Conservation (phyloP, 2,797 vertebrate genomes). For the Manis javanica region DNA sequence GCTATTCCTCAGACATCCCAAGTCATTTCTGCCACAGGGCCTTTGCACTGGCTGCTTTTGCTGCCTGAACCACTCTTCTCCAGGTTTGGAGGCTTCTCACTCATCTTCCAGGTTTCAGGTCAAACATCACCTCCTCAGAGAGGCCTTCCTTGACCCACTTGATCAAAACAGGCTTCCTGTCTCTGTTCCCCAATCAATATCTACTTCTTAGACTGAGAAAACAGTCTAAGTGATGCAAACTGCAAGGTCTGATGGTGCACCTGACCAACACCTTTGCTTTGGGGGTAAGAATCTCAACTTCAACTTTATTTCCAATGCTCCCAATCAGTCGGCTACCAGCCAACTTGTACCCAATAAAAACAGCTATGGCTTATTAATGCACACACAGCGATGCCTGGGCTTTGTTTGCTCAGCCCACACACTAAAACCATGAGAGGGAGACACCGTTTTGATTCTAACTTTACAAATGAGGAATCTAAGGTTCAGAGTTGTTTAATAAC, state of each 20-base stretch:
- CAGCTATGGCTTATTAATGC: not conserved
- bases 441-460: not conserved
- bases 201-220: not conserved
- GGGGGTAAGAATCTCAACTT: not conserved
- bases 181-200: conserved; percentile 23
- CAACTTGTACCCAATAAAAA: not conserved
- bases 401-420: not conserved
- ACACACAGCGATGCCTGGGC: not conserved
- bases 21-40: not conserved
- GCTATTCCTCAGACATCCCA: not conserved
- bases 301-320: not conserved
- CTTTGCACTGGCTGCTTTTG: not conserved
- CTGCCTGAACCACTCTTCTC: not conserved
- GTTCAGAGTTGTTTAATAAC: not conserved
- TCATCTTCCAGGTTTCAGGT: not conserved
- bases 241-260: not conserved
- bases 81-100: not conserved
- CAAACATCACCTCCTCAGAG: not conserved
- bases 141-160: not conserved
- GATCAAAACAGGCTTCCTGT: conserved; percentile 27
- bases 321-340: not conserved
- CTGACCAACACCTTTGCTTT: not conserved
- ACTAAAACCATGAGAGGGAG: not conserved
- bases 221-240: not conserved
- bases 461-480: not conserved